Evolutionary conservation across 1,140 invertebrate genomes (phyloP).

Genomic region (Drosophila santomea): DNA sequence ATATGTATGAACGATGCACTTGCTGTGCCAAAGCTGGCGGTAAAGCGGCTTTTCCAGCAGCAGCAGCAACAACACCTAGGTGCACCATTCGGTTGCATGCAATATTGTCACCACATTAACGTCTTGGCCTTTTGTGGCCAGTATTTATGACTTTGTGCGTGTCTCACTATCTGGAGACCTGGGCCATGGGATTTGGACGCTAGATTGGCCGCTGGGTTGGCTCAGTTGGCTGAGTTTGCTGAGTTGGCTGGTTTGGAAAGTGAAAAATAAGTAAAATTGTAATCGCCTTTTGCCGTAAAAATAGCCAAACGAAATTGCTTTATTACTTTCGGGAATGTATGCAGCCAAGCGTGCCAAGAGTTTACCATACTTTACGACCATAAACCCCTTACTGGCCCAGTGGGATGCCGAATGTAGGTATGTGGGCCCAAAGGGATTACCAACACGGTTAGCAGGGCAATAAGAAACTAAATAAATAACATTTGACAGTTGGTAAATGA

Average conservation of each 20-base stretch:
- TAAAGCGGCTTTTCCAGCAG: constrained; percentile 60
- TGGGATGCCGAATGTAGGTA: constrained; percentile 32
- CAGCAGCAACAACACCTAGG: not conserved
- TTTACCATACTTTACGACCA: constrained; percentile 22
- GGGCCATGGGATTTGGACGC: constrained; percentile 24
- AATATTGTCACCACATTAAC: constrained; percentile 83
- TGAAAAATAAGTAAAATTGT: constrained; percentile 80
- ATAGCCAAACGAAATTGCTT: constrained; percentile 75
- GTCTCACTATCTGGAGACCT: constrained; percentile 31
- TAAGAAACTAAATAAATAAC: constrained; percentile 47
- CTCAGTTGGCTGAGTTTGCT: constrained; percentile 24
- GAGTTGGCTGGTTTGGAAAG: constrained; percentile 63
- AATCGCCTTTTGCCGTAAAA: constrained; percentile 79
- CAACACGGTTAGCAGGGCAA: constrained; percentile 19
- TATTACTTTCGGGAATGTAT: constrained; percentile 54
- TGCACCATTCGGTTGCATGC: constrained; percentile 67
- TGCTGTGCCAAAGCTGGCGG: constrained; percentile 45
- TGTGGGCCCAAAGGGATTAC: constrained; percentile 41
- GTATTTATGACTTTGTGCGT: constrained; percentile 77
- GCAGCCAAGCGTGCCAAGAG: constrained; percentile 39
- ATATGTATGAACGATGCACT: constrained; percentile 14
- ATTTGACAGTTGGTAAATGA: constrained; percentile 4
- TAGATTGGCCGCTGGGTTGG: constrained; percentile 18
- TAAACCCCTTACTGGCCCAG: constrained; percentile 45
- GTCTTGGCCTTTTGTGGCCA: constrained; percentile 81